Base-by-base conservation (phyloP, 2,113 vertebrate genomes). In the Nicator chloris region DNA sequence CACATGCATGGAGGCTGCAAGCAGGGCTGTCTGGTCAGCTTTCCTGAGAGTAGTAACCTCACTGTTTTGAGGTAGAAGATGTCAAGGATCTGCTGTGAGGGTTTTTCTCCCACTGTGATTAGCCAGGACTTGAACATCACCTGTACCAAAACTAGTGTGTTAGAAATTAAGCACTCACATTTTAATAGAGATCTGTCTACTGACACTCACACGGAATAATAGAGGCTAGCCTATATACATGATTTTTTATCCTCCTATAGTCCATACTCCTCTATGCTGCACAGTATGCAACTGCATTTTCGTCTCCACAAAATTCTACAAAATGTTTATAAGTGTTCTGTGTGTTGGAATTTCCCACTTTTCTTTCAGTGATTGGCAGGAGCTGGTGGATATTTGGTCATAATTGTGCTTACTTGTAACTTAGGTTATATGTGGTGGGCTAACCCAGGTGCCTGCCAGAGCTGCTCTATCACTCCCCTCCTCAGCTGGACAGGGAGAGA, bases 1-100 rank as follows among this genome's bases (percentile, higher is more conserved):
- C 35, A 31, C 19, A 0, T 51, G 11, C 15, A 45, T 0, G 2
- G 21, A 39, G 40, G 19, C 35, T 65, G 22, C n/a, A 40, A 53
- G 40, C 78, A 75, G 22, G 70, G 30, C 30, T 37, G 39, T 53
- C 60, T 64, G 30, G 35, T 70, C 39, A 81, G 66, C 37, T 87
- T 83, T 86, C 14, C 70, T 35, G 15, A 63, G 42, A 44, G 22
- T 4, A 33, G 15, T 13, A 35, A 30, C 18, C 53, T 78, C 2
- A 7, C 20, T 60, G 0, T 31, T 77, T 61, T 64, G 56, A 76
- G 47, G 26, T 7, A 54, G 28, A 75, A 40, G 11, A 54, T 40
- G 27, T 70, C 59, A 81, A 78, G 75, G 28, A 76, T 39, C 18
- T 90, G 19, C 44, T 70, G 37, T 47, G 26, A 70, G 37, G 15